A percentile compares a stretch with the other conserved stretches of the same genome.
phyloP scores from a whole-genome alignment of 2,113 vertebrate species.

The Phrynosoma blainvillii region DNA sequence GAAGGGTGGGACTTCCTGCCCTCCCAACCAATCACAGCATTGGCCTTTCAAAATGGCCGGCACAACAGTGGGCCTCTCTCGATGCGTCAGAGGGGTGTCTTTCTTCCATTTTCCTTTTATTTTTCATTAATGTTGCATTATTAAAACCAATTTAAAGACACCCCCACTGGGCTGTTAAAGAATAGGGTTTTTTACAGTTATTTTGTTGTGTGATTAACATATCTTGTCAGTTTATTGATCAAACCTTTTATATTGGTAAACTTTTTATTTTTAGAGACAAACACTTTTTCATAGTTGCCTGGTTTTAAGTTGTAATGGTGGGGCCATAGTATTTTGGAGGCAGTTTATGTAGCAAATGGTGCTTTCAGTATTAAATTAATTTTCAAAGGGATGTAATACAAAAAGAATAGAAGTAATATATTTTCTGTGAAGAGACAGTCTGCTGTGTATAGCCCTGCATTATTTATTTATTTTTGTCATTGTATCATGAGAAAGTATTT shows the following conservation, averaged over 20 bases:
- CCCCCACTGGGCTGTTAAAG: neutral
- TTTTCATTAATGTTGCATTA: neutral
- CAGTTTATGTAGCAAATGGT: constrained; percentile 6
- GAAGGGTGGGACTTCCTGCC: no score
- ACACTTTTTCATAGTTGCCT: constrained; percentile 40
- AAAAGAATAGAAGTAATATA: neutral
- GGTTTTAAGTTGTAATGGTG: constrained; percentile 48
- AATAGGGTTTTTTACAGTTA: constrained; percentile 17
- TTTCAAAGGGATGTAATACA: neutral
- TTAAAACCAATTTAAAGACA: constrained; percentile 45
- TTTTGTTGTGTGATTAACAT: constrained; percentile 26
- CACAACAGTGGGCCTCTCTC: no score
- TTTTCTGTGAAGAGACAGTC: neutral
- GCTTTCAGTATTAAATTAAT: constrained; percentile 7
- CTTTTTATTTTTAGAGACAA: constrained; percentile 60
- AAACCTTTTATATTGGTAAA: constrained; percentile 51
- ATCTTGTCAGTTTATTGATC: constrained; percentile 57
- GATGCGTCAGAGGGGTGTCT: no score
- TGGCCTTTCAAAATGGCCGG: no score
- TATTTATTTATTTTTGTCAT: neutral
- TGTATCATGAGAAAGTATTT: neutral
- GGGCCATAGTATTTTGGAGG: neutral
- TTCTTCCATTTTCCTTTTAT: neutral
- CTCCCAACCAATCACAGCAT: no score
- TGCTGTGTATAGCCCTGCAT: neutral